Base-by-base conservation (phyloP, 2,113 vertebrate genomes). In the Lethenteron reissneri region DNA sequence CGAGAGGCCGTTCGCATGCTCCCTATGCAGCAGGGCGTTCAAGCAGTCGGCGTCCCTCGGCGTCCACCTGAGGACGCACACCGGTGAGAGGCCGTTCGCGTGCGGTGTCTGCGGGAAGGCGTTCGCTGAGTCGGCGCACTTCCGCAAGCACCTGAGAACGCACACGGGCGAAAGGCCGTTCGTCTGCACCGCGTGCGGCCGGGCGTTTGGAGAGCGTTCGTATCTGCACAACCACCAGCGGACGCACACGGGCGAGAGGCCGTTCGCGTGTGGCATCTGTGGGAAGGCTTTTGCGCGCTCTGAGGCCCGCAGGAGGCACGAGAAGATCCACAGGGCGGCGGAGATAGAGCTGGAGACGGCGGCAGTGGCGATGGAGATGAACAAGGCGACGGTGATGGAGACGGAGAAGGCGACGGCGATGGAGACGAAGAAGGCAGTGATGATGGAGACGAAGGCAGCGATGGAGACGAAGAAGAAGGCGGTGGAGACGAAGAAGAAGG, bases 21-120 rank as follows among this genome's bases (percentile, higher is more conserved):
- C 97, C 72, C 86, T 97, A 85, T 99, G 94, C 21, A 91, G 97
- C 79, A 97, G 97, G 78, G 94, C 94, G 74, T 99, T 99, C 82
- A 99, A 99, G 78, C 94, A 99, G 83, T 96, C 96, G 83, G 97
- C 94, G 11, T 91, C 96, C 80, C 88, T 99, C 79, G 41, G 64
- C 25, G 64, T 25, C 25, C 64, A 68, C 25, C n/a, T 17, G 64
- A 9, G 64, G 64, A 68, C 25, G n/a, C 64, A 68, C 64, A 68
- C 64, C 9, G 11, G 64, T 9, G 64, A 68, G 64, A n/a, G 25
- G n/a, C 64, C 64, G 11, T 68, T 17, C 10, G 25, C n/a, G 11
- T 68, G 64, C 64, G 9, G 64, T 68, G 64, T 68, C 10, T 68
- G 64, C 25, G 64, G 64, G n/a, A 68, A 68, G 64, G 64, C 64